Evolutionary conservation across 2,888 invertebrate genomes (phyloP).

Genomic region (Agrotis puta): DNA sequence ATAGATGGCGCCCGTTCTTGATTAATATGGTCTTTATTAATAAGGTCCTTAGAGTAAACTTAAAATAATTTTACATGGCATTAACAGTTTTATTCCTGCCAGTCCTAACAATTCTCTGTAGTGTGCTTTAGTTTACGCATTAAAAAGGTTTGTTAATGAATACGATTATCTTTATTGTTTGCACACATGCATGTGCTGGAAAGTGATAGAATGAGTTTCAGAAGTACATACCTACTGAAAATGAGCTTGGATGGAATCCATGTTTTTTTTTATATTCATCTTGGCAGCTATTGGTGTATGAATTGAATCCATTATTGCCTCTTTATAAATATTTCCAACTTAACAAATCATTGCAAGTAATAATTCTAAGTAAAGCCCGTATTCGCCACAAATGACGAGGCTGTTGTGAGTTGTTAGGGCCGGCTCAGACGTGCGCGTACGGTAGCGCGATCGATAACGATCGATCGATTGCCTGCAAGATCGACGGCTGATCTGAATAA

Average conservation of each 20-base stretch:
- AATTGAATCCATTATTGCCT: neutral
- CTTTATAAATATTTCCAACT: neutral
- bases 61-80: neutral
- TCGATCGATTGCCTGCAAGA: constrained; percentile 29
- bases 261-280: neutral
- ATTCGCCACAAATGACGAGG: constrained; percentile 49
- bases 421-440: constrained; percentile 33
- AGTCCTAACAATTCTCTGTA: neutral
- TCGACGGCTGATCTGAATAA: constrained; percentile 25
- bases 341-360: constrained; percentile 7
- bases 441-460: constrained; percentile 45
- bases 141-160: neutral
- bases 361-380: constrained; percentile 41
- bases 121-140: neutral
- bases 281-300: neutral
- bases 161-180: neutral
- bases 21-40: constrained; percentile 18
- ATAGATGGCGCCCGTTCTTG: constrained; percentile 33
- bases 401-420: constrained; percentile 31
- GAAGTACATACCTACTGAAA: neutral
- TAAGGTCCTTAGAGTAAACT: neutral
- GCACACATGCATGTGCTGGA: too few species aligned
- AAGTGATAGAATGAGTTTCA: too few species aligned
- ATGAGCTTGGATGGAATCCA: neutral
- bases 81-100: neutral